Conservation (phyloP, 2,113 vertebrate species). For the Rhinichthys klamathensis region DNA sequence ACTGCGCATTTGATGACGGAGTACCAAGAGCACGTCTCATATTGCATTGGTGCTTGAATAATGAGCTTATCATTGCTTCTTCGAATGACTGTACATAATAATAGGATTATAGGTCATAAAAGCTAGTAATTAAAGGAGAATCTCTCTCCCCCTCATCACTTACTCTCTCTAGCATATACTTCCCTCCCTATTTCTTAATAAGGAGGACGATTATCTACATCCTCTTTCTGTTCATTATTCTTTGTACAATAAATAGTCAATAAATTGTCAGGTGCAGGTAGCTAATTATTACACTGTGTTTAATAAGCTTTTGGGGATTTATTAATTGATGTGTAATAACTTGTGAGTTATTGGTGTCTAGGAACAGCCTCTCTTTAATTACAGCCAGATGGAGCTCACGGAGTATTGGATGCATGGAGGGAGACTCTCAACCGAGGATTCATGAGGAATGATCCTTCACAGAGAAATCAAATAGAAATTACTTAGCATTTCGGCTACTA, state of each 20-base stretch:
- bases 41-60: constrained; percentile 18
- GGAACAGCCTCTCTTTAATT: constrained; percentile 55
- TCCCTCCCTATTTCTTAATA: constrained; percentile 28
- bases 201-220: constrained; percentile 43
- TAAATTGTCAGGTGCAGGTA: constrained; percentile 55
- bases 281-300: constrained; percentile 54
- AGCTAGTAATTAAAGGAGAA: constrained; percentile 35
- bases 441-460: constrained; percentile 30
- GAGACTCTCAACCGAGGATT: constrained; percentile 36
- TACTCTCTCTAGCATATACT: constrained; percentile 5
- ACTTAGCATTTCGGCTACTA: constrained; percentile 6
- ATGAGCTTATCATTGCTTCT: constrained; percentile 15
- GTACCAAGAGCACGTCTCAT: constrained; percentile 5
- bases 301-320: constrained; percentile 59
- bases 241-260: constrained; percentile 49
- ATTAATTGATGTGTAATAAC: constrained; percentile 61
- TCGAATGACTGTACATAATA: constrained; percentile 15
- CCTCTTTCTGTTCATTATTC: constrained; percentile 51
- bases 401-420: constrained; percentile 47
- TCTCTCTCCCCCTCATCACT: background rate
- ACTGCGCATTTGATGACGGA: background rate
- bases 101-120: constrained; percentile 33
- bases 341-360: constrained; percentile 58
- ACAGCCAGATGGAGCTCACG: constrained; percentile 53
- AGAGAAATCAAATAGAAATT: constrained; percentile 47